Conservation (phyloP, 1,140 invertebrate genomes). For the Akabosia matsudoensis region DNA sequence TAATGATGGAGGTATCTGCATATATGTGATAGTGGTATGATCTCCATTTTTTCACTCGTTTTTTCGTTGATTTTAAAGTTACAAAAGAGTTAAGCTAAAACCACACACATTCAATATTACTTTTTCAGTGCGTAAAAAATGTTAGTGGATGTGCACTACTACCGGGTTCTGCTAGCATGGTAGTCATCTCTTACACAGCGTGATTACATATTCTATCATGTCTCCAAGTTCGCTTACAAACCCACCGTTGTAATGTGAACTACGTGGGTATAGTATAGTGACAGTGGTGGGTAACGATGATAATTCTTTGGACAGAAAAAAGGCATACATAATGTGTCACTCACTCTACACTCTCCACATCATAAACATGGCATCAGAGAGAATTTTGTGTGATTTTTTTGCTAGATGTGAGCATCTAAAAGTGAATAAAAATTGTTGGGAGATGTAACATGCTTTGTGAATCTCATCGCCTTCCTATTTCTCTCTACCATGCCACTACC, state of each 20-base stretch:
- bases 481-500: neutral
- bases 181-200: neutral
- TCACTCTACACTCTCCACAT: neutral
- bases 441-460: neutral
- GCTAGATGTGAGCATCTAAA: too few relatives aligned
- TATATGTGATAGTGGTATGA: neutral
- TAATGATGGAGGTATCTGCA: neutral
- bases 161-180: constrained; percentile 10
- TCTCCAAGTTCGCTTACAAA: neutral
- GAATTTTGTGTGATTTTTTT: neutral
- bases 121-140: too few relatives aligned
- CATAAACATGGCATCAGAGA: neutral
- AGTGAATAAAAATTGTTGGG: neutral
- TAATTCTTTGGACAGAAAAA: neutral
- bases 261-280: too few relatives aligned
- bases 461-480: neutral
- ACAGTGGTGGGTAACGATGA: neutral
- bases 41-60: neutral
- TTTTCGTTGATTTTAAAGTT: neutral
- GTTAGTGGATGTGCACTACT: too few relatives aligned
- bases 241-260: neutral
- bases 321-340: constrained; percentile 19
- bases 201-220: neutral
- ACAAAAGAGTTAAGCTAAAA: neutral
- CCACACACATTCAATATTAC: too few relatives aligned